Evolutionary conservation across 2,113 vertebrate species (phyloP).

Genomic region (Dolichotis patagonum): DNA sequence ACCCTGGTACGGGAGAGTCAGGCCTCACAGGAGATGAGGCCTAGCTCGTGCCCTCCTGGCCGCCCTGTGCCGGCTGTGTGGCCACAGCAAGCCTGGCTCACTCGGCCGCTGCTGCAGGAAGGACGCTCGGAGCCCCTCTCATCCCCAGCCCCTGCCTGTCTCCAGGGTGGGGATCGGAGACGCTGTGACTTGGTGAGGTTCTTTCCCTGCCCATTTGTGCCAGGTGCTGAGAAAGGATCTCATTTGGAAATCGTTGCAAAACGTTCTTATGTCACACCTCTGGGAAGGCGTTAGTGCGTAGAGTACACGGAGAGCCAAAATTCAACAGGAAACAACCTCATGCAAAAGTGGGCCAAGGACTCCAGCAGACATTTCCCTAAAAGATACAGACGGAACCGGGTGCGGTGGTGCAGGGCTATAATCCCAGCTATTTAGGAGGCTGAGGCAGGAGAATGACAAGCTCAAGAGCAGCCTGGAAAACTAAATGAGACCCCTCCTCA

Average conservation of each 20-base stretch:
- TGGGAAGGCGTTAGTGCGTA: background rate
- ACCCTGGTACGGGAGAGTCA: fast-evolving
- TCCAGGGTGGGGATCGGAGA: background rate
- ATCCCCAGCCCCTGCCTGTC: no score
- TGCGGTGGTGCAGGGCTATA: background rate
- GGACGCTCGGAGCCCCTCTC: background rate
- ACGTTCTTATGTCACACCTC: fast-evolving
- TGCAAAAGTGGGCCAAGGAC: background rate
- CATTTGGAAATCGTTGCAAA: background rate
- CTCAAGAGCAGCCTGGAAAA: background rate
- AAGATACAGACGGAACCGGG: background rate
- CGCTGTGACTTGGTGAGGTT: background rate
- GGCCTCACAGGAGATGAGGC: fast-evolving
- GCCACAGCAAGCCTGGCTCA: fast-evolving
- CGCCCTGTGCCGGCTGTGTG: background rate
- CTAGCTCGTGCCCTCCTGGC: background rate
- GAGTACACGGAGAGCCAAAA: background rate
- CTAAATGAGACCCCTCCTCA: background rate
- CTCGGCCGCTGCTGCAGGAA: background rate
- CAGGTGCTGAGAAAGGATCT: background rate
- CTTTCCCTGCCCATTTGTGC: background rate
- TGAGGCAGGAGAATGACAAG: background rate
- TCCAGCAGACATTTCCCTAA: background rate
- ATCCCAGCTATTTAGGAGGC: background rate
- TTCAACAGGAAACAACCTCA: no score